Evolutionary conservation across 2,797 vertebrate genomes (phyloP).

Genomic region (Tamandua tetradactyla): DNA sequence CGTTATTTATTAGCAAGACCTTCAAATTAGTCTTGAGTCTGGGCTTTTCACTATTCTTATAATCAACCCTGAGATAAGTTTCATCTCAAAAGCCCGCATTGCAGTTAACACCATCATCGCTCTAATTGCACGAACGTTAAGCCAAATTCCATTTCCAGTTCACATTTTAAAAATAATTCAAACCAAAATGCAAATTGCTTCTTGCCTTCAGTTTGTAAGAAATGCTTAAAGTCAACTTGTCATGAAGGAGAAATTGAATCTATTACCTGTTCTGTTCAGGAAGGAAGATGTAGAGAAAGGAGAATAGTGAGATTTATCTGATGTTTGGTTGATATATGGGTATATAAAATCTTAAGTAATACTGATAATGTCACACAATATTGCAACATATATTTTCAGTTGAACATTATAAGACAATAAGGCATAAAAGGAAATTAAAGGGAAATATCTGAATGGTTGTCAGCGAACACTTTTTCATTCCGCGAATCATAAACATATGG

Average conservation of each 20-base stretch:
- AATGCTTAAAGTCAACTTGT: conserved; percentile 87
- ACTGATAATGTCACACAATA: conserved; percentile 89
- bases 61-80: conserved; percentile 59
- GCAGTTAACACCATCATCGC: neutral
- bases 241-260: conserved; percentile 86
- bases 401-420: conserved; percentile 89
- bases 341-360: conserved; percentile 90
- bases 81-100: conserved; percentile 28
- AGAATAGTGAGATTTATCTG: conserved; percentile 86
- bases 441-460: conserved; percentile 86
- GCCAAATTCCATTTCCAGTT: conserved; percentile 64
- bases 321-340: conserved; percentile 87
- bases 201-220: conserved; percentile 82
- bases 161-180: conserved; percentile 82
- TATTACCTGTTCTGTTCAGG: conserved; percentile 82
- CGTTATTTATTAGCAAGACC: conserved; percentile 79
- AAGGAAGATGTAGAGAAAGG: conserved; percentile 79
- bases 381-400: conserved; percentile 89
- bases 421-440: conserved; percentile 89
- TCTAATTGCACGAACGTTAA: conserved; percentile 70
- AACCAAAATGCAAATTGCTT: conserved; percentile 82
- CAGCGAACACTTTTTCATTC: conserved; percentile 88
- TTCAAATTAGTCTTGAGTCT: conserved; percentile 78
- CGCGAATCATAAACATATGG: conserved; percentile 89
- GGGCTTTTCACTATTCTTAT: conserved; percentile 59